phyloP scores from a whole-genome alignment of 1,140 invertebrate genomes.

The Cydia strobilella region DNA sequence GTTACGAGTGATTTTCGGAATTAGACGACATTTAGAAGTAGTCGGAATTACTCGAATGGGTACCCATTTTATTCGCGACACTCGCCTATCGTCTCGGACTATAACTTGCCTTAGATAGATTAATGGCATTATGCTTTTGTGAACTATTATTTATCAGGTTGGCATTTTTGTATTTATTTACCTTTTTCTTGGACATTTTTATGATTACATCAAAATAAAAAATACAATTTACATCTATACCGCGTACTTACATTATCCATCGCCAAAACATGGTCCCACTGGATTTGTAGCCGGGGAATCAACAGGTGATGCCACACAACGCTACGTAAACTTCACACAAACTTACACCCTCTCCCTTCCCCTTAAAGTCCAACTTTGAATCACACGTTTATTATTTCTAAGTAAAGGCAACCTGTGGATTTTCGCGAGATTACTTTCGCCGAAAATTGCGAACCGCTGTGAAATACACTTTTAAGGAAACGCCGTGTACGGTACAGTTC shows the following conservation, averaged over 20 bases:
- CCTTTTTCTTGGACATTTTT: background rate
- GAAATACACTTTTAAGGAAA: conserved; percentile 3
- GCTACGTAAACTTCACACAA: conserved; percentile 61
- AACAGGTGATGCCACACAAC: conserved; percentile 71
- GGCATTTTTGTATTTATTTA: too few relatives aligned
- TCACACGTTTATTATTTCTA: conserved; percentile 41
- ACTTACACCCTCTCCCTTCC: conserved; percentile 59
- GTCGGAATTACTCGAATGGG: too few relatives aligned
- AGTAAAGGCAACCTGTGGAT: conserved; percentile 62
- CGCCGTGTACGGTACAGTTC: conserved; percentile 38
- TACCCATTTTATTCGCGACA: too few relatives aligned
- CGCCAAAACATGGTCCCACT: conserved; percentile 70
- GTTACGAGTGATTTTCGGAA: too few relatives aligned
- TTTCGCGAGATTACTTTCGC: conserved; percentile 36
- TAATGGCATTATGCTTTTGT: too few relatives aligned
- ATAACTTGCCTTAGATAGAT: too few relatives aligned
- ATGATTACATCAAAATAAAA: background rate
- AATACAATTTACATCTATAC: conserved; percentile 10
- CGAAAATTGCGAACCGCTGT: background rate
- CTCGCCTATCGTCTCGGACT: too few relatives aligned
- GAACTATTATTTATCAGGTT: too few relatives aligned
- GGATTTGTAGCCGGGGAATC: conserved; percentile 58
- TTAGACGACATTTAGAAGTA: too few relatives aligned
- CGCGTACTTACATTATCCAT: conserved; percentile 64
- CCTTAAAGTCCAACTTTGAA: conserved; percentile 53